Conservation (phyloP, 2,797 vertebrate species). For the Setipinna tenuifilis region DNA sequence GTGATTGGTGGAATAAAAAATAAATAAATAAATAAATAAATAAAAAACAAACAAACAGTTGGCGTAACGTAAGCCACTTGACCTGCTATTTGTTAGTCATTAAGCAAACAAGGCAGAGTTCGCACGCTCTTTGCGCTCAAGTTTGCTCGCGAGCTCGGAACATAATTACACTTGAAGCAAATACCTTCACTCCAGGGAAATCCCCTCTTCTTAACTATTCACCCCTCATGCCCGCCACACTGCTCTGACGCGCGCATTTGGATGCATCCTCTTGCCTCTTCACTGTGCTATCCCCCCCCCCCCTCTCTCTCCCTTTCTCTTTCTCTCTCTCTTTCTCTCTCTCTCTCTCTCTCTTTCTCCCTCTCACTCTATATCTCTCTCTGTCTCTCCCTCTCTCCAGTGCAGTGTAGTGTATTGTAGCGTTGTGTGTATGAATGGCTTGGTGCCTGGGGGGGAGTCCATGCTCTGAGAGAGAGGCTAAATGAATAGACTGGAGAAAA, state of each 20-base stretch:
- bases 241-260: not conserved
- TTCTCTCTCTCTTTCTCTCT: not conserved
- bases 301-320: not conserved
- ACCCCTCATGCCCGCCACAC: not conserved
- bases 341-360: not conserved
- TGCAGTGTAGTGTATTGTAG: not conserved
- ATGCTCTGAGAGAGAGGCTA: slow-evolving; percentile 64
- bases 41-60: slow-evolving; percentile 1
- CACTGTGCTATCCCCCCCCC: slow-evolving; percentile 48
- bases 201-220: not conserved
- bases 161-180: slow-evolving; percentile 25
- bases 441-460: slow-evolving; percentile 42
- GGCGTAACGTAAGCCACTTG: not conserved
- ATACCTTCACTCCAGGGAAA: slow-evolving; percentile 24
- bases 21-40: not conserved
- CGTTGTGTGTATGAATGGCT: not conserved
- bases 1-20: not conserved
- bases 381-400: not conserved
- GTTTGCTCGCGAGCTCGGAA: not conserved
- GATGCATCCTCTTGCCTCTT: not conserved
- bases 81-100: not conserved
- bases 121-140: not conserved
- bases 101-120: slow-evolving; percentile 17
- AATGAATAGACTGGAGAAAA: slow-evolving; percentile 74
- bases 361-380: not conserved